Base-by-base conservation (phyloP, 2,888 invertebrate species). In the Drosophila colorata region DNA sequence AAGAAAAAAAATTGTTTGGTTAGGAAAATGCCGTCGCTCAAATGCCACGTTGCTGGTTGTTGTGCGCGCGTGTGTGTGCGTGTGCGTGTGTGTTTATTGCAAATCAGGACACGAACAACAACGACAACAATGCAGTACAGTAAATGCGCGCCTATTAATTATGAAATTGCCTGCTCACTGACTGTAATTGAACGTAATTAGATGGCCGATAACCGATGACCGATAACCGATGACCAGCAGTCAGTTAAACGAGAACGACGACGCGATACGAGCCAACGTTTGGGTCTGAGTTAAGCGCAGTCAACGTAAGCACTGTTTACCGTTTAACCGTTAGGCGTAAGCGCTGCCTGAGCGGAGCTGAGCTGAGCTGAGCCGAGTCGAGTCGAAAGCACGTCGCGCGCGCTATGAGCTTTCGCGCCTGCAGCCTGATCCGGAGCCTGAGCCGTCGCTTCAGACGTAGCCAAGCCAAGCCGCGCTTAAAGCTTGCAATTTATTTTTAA, bases 1-100 rank as follows among this genome's bases (percentile, higher is more conserved):
- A 78, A 46, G 67, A 82, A 82, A 82, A 82, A 82, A 82, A 85
- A 43, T 20, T 33, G 33, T 49, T 49, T 14, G 46, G n/a, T 38
- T 31, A 18, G 38, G 28, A 18, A 33, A 18, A 37, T 35, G 56
- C 59, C 74, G 70, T 58, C 58, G 74, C 38, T 20, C 65, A 58
- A 48, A 37, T 40, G 35, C 56, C 13, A 31, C 31, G 41, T 40
- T 44, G 31, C 44, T 23, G 38, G 13, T 43, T 23, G 40, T 37
- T 48, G 25, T 33, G 46, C 9, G 16, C 41, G 46, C 49, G 38
- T 40, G 28, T 2, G 37, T 44, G n/a, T 51, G 46, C 23, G 46
- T 16, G 49, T 40, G 38, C 41, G 28, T 52, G 33, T 28, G 25
- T 31, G 35, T 14, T 33, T 40, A 28, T 7, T 16, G 35, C 37